phyloP scores from a whole-genome alignment of 2,797 vertebrate species.

The Pagetopsis macropterus region DNA sequence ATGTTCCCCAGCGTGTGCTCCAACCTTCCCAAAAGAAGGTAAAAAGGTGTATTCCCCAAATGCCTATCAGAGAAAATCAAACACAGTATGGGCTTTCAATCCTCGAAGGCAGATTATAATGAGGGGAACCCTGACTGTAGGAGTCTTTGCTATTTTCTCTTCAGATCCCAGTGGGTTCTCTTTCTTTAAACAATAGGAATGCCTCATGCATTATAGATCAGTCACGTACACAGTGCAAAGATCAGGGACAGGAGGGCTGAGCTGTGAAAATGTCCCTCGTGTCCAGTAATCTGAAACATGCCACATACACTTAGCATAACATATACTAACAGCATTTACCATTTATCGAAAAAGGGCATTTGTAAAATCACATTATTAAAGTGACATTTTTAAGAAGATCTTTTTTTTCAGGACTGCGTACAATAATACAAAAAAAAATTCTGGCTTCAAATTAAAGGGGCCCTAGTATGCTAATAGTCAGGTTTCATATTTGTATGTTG shows the following conservation, averaged over 20 bases:
- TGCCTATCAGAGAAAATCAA: slow-evolving; percentile 62
- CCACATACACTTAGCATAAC: not conserved
- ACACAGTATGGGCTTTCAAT: slow-evolving; percentile 52
- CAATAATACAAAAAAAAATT: fast-evolving
- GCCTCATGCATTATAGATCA: slow-evolving; percentile 25
- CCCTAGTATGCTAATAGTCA: no score
- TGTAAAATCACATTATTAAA: no score
- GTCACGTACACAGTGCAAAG: slow-evolving; percentile 17
- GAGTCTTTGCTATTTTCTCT: slow-evolving; percentile 33
- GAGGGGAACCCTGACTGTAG: slow-evolving; percentile 34
- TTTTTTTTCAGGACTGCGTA: no score
- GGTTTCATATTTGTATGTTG: no score
- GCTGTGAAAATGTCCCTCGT: not conserved
- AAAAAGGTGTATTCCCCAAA: slow-evolving; percentile 62
- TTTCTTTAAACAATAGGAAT: slow-evolving; percentile 34
- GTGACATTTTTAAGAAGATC: no score
- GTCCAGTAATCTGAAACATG: slow-evolving; percentile 7
- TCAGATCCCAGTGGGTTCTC: slow-evolving; percentile 32
- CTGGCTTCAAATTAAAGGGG: no score
- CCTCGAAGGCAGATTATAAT: slow-evolving; percentile 63
- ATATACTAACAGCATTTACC: not conserved
- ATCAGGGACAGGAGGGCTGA: slow-evolving; percentile 24
- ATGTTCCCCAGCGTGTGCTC: slow-evolving; percentile 47
- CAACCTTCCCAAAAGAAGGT: slow-evolving; percentile 27
- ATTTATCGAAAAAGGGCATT: not conserved